Evolutionary conservation across 2,888 invertebrate genomes (phyloP).

Genomic region (Cosmorhoe ocellata): DNA sequence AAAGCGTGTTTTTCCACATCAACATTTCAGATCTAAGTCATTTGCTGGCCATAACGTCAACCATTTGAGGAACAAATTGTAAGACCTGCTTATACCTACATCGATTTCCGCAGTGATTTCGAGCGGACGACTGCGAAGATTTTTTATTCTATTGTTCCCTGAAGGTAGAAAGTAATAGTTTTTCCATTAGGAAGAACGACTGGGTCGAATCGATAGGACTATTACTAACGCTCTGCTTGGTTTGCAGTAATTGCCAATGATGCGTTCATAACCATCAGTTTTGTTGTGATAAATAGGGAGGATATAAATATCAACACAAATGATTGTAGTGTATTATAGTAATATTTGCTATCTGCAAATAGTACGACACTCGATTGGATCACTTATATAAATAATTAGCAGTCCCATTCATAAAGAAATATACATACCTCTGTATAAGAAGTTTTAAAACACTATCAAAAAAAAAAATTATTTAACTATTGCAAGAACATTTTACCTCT

Average conservation of each 20-base stretch:
- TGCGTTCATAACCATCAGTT: slow-evolving; percentile 3
- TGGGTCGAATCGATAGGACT: slow-evolving; percentile 40
- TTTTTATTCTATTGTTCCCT: slow-evolving; percentile 47
- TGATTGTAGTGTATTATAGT: too few species aligned
- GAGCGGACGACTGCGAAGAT: slow-evolving; percentile 26
- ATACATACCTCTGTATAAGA: too few species aligned
- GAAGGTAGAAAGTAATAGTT: slow-evolving; percentile 52
- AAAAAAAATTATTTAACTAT: too few species aligned
- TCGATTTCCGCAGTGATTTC: slow-evolving; percentile 49
- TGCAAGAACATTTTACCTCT: too few species aligned
- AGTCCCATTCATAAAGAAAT: too few species aligned
- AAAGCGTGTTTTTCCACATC: too few species aligned
- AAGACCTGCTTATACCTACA: slow-evolving; percentile 49
- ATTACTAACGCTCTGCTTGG: slow-evolving; percentile 7
- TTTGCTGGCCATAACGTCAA: slow-evolving; percentile 32
- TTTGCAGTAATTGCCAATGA: slow-evolving; percentile 6
- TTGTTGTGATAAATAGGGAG: background rate
- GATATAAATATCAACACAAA: too few species aligned
- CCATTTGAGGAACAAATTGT: slow-evolving; percentile 55
- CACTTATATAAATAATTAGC: too few species aligned
- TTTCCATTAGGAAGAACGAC: slow-evolving; percentile 54
- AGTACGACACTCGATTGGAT: too few species aligned
- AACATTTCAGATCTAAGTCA: slow-evolving; percentile 9
- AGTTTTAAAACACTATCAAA: too few species aligned
- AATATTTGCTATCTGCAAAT: too few species aligned